Percentiles rank a stretch among this genome's conserved stretches.
phyloP scores from a whole-genome alignment of 2,113 vertebrate species.

The Catharus fuscescens region DNA sequence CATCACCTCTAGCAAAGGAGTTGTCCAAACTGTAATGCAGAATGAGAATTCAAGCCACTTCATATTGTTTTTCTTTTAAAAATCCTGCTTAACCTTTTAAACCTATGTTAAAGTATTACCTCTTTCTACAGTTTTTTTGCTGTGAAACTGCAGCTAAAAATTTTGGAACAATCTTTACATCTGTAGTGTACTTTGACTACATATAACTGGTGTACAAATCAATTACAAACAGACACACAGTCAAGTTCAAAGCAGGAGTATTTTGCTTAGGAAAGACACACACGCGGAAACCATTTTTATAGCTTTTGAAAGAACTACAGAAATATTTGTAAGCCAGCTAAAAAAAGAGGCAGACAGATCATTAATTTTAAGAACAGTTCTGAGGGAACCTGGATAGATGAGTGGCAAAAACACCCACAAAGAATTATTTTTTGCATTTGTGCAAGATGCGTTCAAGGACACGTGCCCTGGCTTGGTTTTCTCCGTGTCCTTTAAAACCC shows the following conservation, averaged over 20 bases:
- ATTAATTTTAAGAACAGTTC: neutral
- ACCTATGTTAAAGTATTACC: neutral
- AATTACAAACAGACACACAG: neutral
- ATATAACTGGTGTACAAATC: neutral
- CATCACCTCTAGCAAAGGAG: constrained; percentile 57
- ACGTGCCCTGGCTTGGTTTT: rapidly evolving
- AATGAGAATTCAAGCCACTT: neutral
- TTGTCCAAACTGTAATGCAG: constrained; percentile 61
- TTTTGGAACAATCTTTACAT: neutral
- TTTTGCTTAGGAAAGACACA: neutral
- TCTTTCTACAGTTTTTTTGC: neutral
- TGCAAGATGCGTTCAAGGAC: neutral
- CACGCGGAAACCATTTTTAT: neutral
- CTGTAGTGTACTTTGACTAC: neutral
- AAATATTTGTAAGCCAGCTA: neutral
- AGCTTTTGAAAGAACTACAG: neutral
- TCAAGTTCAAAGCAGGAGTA: constrained; percentile 7
- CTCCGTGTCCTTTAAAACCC: neutral
- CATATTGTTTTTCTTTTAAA: neutral
- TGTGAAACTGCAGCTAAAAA: neutral
- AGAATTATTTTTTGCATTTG: neutral
- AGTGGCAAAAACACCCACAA: neutral
- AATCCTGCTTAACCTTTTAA: neutral
- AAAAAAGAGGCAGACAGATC: neutral
- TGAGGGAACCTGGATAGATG: neutral